A percentile compares a stretch with the other conserved stretches of the same genome.
Evolutionary conservation across 2,888 invertebrate genomes (phyloP).

Genomic region (Ernsta delagoae): DNA sequence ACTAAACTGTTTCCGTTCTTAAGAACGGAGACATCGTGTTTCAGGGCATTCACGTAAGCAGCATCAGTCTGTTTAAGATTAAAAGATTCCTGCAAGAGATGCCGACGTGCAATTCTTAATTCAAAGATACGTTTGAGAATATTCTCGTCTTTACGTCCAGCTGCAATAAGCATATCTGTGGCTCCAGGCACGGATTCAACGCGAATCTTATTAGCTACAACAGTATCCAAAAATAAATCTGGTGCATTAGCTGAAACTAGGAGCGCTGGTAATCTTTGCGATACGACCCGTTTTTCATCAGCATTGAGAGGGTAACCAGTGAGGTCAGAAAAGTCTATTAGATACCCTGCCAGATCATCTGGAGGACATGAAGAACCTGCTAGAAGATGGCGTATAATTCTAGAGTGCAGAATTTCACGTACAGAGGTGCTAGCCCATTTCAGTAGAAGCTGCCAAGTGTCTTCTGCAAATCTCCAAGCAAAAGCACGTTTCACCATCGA

Average conservation of each 20-base stretch:
- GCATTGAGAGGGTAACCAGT: constrained; percentile 53
- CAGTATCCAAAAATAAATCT: constrained; percentile 50
- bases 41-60: constrained; percentile 62
- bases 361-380: constrained; percentile 42
- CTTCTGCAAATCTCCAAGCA: constrained; percentile 61
- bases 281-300: constrained; percentile 50
- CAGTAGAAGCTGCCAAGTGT: constrained; percentile 57
- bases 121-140: constrained; percentile 54
- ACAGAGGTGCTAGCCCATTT: constrained; percentile 58
- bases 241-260: constrained; percentile 47
- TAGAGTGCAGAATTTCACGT: constrained; percentile 66
- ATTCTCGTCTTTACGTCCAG: constrained; percentile 46
- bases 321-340: constrained; percentile 55
- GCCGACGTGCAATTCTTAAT: constrained; percentile 54
- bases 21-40: constrained; percentile 55
- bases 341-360: constrained; percentile 49
- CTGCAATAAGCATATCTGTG: constrained; percentile 45
- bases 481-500: constrained; percentile 64
- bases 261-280: constrained; percentile 44
- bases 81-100: constrained; percentile 56
- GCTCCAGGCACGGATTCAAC: constrained; percentile 47
- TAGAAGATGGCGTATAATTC: constrained; percentile 58
- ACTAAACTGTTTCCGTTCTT: constrained; percentile 47
- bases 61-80: constrained; percentile 51
- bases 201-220: constrained; percentile 50